A percentile compares a stretch with the other conserved stretches of the same genome.
Conservation (phyloP, 1,140 invertebrate genomes). For the Orchesella cincta region DNA sequence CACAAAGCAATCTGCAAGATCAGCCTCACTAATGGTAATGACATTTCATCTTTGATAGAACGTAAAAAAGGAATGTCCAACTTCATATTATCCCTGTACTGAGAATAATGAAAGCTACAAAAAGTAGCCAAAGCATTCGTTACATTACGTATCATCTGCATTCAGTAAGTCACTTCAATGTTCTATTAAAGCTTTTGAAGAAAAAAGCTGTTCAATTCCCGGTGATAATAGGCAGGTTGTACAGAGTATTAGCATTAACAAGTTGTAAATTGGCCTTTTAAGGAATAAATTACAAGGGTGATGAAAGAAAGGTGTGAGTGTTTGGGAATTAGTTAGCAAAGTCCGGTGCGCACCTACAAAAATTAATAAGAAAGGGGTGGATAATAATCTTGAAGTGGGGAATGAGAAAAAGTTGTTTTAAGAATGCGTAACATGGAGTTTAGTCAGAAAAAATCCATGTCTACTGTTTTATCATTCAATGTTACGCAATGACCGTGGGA, state of each 20-base stretch:
- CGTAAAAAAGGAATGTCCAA: not conserved
- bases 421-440: no score
- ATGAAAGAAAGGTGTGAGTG: conserved; percentile 6
- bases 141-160: not conserved
- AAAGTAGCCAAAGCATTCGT: not conserved
- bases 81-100: not conserved
- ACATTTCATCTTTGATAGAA: not conserved
- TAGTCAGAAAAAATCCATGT: no score
- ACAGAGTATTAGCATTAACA: not conserved
- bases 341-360: no score
- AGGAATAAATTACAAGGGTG: conserved; percentile 14
- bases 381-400: no score
- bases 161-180: not conserved
- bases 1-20: not conserved
- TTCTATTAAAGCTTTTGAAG: no score
- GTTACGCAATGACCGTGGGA: no score
- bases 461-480: no score
- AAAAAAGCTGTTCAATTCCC: no score
- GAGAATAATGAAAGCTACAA: not conserved
- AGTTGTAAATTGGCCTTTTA: conserved; percentile 2
- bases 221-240: conserved; percentile 5
- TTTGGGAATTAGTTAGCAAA: no score
- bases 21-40: not conserved
- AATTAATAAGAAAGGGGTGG: no score
- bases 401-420: no score